These are phyloP conservation scores for Hermaeophaga mercurialis DNA, from an alignment of 2,888 invertebrate genomes.

Conservation along the genomic window DNA sequence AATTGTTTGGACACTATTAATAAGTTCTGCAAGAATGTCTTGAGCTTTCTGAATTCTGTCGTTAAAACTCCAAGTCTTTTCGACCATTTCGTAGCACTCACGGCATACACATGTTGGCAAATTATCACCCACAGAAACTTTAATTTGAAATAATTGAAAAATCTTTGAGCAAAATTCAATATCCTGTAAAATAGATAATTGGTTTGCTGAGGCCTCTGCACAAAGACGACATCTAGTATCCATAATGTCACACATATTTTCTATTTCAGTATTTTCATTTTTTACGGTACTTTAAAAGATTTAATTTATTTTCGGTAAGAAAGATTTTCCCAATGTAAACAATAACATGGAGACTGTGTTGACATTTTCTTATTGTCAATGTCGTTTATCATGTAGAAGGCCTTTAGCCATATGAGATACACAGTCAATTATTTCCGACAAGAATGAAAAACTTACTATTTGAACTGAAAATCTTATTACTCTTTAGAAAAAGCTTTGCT, in stretches of 20 bases:
- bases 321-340: constrained; percentile 12
- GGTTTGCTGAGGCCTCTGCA: constrained; percentile 49
- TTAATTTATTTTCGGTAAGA: not conserved
- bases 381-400: no score
- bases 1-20: constrained; percentile 21
- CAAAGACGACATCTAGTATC: constrained; percentile 56
- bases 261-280: not conserved
- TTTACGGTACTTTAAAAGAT: not conserved
- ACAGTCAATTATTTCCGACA: no score
- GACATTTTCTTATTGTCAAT: no score
- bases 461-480: no score
- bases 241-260: constrained; percentile 42
- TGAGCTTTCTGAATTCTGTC: constrained; percentile 55
- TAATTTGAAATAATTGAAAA: constrained; percentile 53
- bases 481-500: no score
- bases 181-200: constrained; percentile 50
- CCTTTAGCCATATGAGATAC: no score
- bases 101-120: constrained; percentile 52
- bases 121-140: constrained; percentile 49
- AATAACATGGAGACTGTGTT: constrained; percentile 8
- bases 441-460: no score
- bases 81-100: constrained; percentile 52
- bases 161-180: constrained; percentile 49
- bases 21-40: constrained; percentile 45
- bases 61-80: constrained; percentile 54